Evolutionary conservation across 2,797 vertebrate species (phyloP), one percentile per base, ranked within the genome.

Genomic region (Ataeniobius toweri): DNA sequence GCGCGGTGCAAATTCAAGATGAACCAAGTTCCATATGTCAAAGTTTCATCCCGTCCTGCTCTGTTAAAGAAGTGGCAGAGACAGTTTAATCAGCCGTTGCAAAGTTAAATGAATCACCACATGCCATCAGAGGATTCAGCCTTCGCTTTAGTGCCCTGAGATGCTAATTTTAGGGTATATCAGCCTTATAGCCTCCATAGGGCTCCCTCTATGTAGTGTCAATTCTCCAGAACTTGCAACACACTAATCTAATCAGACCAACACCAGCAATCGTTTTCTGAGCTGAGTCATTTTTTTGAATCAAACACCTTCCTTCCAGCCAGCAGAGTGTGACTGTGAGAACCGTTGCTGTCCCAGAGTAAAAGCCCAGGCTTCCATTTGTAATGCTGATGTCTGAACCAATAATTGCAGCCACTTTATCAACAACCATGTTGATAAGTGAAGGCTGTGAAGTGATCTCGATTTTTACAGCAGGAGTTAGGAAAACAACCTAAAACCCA

Each of bases 51-150:
- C 71, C 76, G 86, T 86, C 88, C 77, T 67, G 80, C 87, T 84
- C 86, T 85, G 80, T 83, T 88, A 85, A 88, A 88, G 87, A 75
- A 74, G 80, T 74, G 53, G 58, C 77, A 89, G 79, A 86, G 84
- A 87, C 81, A 84, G 84, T 92, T 90, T 90, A 94, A 93, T 93
- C 89, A 92, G 75, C 89, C 68, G n/a, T 86, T 83, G 74, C 86
- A 76, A 83, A 89, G 82, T 89, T 89, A 88, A 93, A 91, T 91
- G 88, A 92, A 91, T 91, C 91, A 77, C 89, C 73, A 63, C 79
- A 86, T 86, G 90, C 89, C 88, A 86, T 83, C 80, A 56, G 79
- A 89, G 79, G 85, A 86, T 73, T 90, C 85, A 75, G 76, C 74
- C 82, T 84, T 83, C 41, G 41, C 80, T 75, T 83, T 79, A 73